Evolutionary conservation across 1,140 invertebrate species (phyloP).

Genomic region (Drosophila pruinosa): DNA sequence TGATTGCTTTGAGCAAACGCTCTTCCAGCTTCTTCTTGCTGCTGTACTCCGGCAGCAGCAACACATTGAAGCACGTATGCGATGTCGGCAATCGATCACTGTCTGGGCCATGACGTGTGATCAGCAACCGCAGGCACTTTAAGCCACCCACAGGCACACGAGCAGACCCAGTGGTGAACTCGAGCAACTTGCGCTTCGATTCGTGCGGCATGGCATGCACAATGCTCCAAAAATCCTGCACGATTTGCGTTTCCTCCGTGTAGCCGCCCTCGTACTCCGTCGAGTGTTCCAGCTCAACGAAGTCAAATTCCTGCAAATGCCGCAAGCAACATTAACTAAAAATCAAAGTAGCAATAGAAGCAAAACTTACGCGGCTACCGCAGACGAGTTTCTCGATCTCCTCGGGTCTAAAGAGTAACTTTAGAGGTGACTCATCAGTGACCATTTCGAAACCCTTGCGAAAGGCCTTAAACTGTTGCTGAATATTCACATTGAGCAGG

Average conservation of each 20-base stretch:
- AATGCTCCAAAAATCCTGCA: slow-evolving; percentile 96
- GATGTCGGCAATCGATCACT: slow-evolving; percentile 91
- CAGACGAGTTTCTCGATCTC: slow-evolving; percentile 95
- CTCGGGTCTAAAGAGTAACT: slow-evolving; percentile 94
- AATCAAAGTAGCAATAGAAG: neutral
- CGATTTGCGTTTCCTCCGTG: slow-evolving; percentile 90
- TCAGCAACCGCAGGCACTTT: slow-evolving; percentile 93
- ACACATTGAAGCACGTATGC: slow-evolving; percentile 98
- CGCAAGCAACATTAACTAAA: slow-evolving; percentile 33
- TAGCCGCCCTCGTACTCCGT: slow-evolving; percentile 97
- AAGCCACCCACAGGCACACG: slow-evolving; percentile 96
- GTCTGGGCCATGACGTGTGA: slow-evolving; percentile 90
- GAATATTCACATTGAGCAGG: slow-evolving; percentile 93
- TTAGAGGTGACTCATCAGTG: slow-evolving; percentile 91
- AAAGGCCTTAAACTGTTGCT: slow-evolving; percentile 94
- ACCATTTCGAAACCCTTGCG: slow-evolving; percentile 96
- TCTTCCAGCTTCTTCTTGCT: slow-evolving; percentile 92
- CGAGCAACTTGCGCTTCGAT: slow-evolving; percentile 94
- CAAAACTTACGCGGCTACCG: slow-evolving; percentile 92
- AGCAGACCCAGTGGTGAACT: slow-evolving; percentile 97
- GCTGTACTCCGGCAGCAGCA: slow-evolving; percentile 95
- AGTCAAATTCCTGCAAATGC: slow-evolving; percentile 89
- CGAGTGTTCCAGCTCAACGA: slow-evolving; percentile 93
- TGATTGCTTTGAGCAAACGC: slow-evolving; percentile 95
- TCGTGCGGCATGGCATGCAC: slow-evolving; percentile 93